Percentiles rank a stretch among this genome's conserved stretches.
These are phyloP conservation scores for Myzus persicae DNA, from an alignment of 1,140 invertebrate genomes.

Conservation along the genomic window DNA sequence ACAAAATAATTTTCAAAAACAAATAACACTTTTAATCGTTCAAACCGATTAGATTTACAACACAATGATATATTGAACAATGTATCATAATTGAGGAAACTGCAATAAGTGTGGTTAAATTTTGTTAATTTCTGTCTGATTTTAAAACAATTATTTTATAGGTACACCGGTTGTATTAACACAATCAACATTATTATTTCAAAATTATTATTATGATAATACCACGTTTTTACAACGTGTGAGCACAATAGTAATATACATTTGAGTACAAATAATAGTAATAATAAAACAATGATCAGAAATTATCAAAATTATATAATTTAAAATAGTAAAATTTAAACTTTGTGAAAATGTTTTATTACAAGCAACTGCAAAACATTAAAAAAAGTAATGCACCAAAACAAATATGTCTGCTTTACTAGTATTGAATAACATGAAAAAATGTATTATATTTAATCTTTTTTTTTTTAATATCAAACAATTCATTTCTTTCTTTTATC, in stretches of 20 bases:
- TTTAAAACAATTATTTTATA: neutral
- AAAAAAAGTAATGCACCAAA: slow-evolving; percentile 4
- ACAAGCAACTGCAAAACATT: slow-evolving; percentile 48
- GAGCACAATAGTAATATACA: slow-evolving; percentile 6
- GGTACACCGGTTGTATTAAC: neutral
- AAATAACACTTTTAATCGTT: slow-evolving; percentile 13
- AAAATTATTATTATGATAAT: neutral
- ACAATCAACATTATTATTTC: neutral
- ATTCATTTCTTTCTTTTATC: neutral
- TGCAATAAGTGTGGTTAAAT: neutral
- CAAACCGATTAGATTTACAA: neutral
- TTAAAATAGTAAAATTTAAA: slow-evolving; percentile 36
- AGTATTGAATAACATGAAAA: slow-evolving; percentile 36
- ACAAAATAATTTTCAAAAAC: neutral
- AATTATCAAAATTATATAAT: slow-evolving; percentile 50
- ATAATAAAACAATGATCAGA: neutral
- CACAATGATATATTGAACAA: neutral
- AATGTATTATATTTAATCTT: neutral
- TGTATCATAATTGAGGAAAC: neutral
- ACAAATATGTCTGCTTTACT: slow-evolving; percentile 39
- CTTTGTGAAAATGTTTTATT: slow-evolving; percentile 31
- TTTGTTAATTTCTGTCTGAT: neutral
- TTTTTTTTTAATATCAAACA: neutral
- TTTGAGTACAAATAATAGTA: neutral
- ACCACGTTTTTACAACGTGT: neutral